Percentiles rank a stretch among this genome's conserved stretches.
Conservation (phyloP, 2,113 vertebrate genomes). For the Aspidoscelis tigris region DNA sequence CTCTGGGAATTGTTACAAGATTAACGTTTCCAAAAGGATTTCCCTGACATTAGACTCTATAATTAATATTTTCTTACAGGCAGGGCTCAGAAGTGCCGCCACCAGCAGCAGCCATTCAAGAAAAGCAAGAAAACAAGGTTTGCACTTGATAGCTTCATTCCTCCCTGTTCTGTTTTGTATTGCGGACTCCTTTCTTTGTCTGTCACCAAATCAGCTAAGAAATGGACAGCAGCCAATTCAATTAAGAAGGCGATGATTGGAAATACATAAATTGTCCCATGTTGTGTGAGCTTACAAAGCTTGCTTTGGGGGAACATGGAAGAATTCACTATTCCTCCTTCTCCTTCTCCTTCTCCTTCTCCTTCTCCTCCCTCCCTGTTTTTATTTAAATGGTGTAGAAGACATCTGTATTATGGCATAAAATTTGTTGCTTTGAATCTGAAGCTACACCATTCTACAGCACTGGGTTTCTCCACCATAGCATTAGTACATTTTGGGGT, state of each 20-base stretch:
- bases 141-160: not conserved
- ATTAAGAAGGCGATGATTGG: not conserved
- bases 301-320: not conserved
- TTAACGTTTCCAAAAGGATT: constrained; percentile 37
- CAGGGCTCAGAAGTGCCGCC: not conserved
- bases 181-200: rapidly evolving
- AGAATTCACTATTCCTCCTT: not conserved
- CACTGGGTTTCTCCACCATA: not conserved
- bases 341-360: not conserved
- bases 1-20: constrained; percentile 20
- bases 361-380: not conserved
- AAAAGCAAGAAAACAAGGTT: not conserved
- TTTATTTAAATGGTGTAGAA: not conserved
- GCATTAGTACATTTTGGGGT: too few species aligned
- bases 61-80: constrained; percentile 20
- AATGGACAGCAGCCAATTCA: not conserved
- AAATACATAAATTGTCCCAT: not conserved
- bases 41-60: not conserved
- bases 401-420: not conserved
- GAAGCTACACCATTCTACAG: not conserved
- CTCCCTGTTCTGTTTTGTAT: not conserved
- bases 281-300: rapidly evolving
- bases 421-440: not conserved
- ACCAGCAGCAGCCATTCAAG: constrained; percentile 1
- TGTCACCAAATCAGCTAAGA: not conserved